A percentile compares a stretch with the other conserved stretches of the same genome.
These are phyloP conservation scores for Latrodectus elegans DNA, from an alignment of 2,888 invertebrate species.

Conservation along the genomic window DNA sequence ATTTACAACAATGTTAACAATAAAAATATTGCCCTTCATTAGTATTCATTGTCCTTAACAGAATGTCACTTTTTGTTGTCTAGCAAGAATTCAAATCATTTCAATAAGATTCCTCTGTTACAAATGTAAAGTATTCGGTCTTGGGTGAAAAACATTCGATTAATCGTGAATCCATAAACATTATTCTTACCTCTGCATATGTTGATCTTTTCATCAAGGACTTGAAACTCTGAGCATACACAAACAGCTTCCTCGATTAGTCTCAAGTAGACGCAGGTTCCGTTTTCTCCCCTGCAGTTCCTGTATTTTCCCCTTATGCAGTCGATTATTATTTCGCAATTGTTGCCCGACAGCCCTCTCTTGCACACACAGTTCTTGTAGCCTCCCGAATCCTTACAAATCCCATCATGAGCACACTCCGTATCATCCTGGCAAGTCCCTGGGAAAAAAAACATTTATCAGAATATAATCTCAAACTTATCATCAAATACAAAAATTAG, in stretches of 20 bases:
- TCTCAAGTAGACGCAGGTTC: not conserved
- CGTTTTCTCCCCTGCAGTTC: not conserved
- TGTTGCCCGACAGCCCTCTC: not conserved
- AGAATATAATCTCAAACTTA: too few relatives aligned
- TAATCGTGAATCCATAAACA: too few relatives aligned
- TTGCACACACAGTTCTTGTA: not conserved
- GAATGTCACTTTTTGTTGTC: too few relatives aligned
- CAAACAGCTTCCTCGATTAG: not conserved
- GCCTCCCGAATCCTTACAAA: not conserved
- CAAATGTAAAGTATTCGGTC: too few relatives aligned
- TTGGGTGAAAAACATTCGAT: too few relatives aligned
- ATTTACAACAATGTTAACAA: too few relatives aligned
- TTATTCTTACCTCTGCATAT: not conserved
- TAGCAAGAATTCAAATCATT: too few relatives aligned
- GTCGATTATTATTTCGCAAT: not conserved
- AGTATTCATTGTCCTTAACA: too few relatives aligned
- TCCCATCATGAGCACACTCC: not conserved
- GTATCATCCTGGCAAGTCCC: not conserved
- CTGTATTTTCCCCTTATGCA: not conserved
- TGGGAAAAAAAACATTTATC: not conserved
- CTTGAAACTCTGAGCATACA: not conserved
- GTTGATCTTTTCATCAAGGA: not conserved
- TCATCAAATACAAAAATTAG: too few relatives aligned
- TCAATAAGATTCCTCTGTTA: too few relatives aligned
- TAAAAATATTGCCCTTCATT: too few relatives aligned